Evolutionary conservation across 2,113 vertebrate genomes (phyloP).

Genomic region (Condylura cristata): DNA sequence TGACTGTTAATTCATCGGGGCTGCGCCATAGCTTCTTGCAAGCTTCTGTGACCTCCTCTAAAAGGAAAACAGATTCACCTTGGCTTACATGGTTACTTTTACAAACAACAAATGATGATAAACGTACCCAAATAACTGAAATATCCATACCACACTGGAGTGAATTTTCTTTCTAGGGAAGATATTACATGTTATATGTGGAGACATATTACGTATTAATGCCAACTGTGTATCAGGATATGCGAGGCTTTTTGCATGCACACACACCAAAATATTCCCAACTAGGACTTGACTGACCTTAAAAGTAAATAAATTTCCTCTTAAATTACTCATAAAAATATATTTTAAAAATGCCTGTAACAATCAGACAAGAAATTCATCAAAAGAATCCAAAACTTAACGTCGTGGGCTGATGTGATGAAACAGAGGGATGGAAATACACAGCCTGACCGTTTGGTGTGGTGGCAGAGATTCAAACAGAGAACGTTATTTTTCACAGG

Average conservation of each 20-base stretch:
- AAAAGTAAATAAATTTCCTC: slow-evolving; percentile 25
- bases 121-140: background rate
- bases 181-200: too few relatives aligned
- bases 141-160: background rate
- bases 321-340: background rate
- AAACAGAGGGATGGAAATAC: background rate
- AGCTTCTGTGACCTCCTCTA: slow-evolving; percentile 94
- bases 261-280: background rate
- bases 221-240: background rate
- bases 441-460: background rate
- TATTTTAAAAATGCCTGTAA: slow-evolving; percentile 27
- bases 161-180: slow-evolving; percentile 1
- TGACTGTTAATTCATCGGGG: slow-evolving; percentile 96
- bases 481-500: slow-evolving; percentile 49
- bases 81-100: background rate
- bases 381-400: slow-evolving; percentile 27
- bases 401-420: background rate
- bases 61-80: background rate
- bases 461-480: background rate
- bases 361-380: background rate
- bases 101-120: background rate
- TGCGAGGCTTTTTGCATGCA: background rate
- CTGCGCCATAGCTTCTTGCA: slow-evolving; percentile 97
- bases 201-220: background rate
- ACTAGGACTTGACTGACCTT: slow-evolving; percentile 25